Percentiles rank a stretch among this genome's conserved stretches.
Conservation (phyloP, 1,140 invertebrate genomes). For the Leucophenga varia region DNA sequence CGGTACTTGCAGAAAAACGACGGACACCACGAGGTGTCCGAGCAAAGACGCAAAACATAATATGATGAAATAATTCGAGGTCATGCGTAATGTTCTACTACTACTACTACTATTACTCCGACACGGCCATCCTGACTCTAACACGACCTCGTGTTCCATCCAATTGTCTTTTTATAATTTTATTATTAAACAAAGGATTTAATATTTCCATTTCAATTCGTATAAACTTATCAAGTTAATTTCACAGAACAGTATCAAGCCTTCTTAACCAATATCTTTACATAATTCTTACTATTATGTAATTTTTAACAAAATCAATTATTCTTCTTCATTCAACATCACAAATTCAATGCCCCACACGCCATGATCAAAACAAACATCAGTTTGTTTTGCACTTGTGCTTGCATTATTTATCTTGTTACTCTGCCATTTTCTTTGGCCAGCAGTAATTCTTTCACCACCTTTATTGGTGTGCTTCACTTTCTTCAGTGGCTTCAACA, state of each 20-base stretch:
- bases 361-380: constrained; percentile 20
- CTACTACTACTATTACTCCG: neutral
- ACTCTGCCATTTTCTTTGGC: neutral
- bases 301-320: no score
- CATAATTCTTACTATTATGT: neutral
- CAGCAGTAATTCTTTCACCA: neutral
- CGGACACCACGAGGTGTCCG: no score
- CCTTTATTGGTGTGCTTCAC: neutral
- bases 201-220: no score
- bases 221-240: no score
- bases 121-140: constrained; percentile 20
- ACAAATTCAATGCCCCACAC: constrained; percentile 11
- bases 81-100: constrained; percentile 5
- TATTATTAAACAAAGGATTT: constrained; percentile 2
- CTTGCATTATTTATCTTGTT: constrained; percentile 6
- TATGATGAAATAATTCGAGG: constrained; percentile 1
- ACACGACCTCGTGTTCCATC: constrained; percentile 18
- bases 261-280: neutral
- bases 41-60: no score
- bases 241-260: no score
- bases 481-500: constrained; percentile 7
- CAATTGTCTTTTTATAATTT: constrained; percentile 3
- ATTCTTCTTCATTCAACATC: no score
- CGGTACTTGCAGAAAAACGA: no score
- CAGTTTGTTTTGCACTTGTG: constrained; percentile 19